These are phyloP conservation scores for Melipona bicolor DNA, from an alignment of 2,888 invertebrate genomes.

Conservation along the genomic window DNA sequence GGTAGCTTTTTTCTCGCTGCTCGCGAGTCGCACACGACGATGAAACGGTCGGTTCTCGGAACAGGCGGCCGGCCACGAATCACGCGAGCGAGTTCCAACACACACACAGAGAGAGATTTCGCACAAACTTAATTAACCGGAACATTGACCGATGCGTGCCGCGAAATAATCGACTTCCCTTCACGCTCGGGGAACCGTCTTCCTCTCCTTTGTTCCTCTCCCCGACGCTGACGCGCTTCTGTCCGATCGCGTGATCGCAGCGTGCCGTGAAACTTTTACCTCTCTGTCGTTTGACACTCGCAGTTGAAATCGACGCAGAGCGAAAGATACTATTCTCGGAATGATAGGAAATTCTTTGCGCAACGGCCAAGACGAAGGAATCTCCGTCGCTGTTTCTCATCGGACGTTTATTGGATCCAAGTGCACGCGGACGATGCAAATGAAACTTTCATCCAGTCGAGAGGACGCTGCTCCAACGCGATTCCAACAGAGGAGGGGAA, in stretches of 20 bases:
- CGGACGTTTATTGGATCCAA: not conserved
- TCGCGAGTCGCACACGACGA: slow-evolving; percentile 67
- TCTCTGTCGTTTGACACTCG: not conserved
- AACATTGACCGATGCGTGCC: slow-evolving; percentile 59
- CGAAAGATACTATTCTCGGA: not conserved
- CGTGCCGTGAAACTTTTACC: not conserved
- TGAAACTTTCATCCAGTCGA: too few relatives aligned
- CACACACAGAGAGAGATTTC: slow-evolving; percentile 75
- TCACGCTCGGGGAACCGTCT: slow-evolving; percentile 21
- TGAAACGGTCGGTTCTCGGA: slow-evolving; percentile 44
- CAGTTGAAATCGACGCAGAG: too few relatives aligned
- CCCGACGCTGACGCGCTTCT: slow-evolving; percentile 11
- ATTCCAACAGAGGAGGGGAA: not conserved
- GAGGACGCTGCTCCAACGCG: too few relatives aligned
- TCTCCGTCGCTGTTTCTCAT: not conserved
- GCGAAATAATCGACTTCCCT: slow-evolving; percentile 66
- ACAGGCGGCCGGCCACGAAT: slow-evolving; percentile 27
- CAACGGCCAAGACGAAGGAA: not conserved
- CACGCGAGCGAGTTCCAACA: slow-evolving; percentile 59
- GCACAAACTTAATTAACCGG: slow-evolving; percentile 80
- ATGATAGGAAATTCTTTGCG: not conserved
- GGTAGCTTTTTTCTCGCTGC: slow-evolving; percentile 68
- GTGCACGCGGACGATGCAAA: too few relatives aligned
- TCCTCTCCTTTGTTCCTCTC: slow-evolving; percentile 30
- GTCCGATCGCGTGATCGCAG: not conserved